Conservation (phyloP, 2,888 invertebrate species). For the Cephalotes varians region DNA sequence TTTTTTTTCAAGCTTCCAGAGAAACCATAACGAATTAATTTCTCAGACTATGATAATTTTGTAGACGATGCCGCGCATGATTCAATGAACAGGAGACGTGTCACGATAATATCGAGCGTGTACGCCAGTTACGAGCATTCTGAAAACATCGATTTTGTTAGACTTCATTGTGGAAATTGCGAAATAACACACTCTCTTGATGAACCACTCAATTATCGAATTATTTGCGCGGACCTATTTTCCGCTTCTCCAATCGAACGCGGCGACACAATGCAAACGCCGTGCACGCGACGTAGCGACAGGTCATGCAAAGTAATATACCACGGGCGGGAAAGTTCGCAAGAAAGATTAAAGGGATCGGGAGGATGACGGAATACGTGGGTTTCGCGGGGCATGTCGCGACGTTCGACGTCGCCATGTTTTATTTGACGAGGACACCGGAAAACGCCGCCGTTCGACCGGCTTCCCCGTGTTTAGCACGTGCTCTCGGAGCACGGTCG, state of each 20-base stretch:
- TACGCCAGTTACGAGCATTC: not conserved
- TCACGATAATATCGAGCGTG: not conserved
- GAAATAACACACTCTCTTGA: slow-evolving; percentile 36
- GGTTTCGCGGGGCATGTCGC: slow-evolving; percentile 11
- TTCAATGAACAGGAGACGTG: not conserved
- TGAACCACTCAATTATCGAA: slow-evolving; percentile 40
- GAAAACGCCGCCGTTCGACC: slow-evolving; percentile 38
- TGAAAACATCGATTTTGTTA: not conserved
- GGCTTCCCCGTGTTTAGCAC: slow-evolving; percentile 55
- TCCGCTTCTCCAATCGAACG: slow-evolving; percentile 23
- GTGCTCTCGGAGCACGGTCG: slow-evolving; percentile 57
- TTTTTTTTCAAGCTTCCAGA: not conserved
- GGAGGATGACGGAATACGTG: not conserved
- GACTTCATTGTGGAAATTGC: slow-evolving; percentile 12
- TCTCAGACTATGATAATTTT: not conserved
- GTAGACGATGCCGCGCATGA: not conserved
- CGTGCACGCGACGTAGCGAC: slow-evolving; percentile 21
- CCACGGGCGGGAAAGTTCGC: not conserved
- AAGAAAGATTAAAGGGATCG: slow-evolving; percentile 18
- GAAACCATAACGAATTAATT: not conserved
- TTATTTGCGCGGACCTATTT: slow-evolving; percentile 25
- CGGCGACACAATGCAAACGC: slow-evolving; percentile 31
- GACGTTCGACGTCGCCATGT: slow-evolving; percentile 32
- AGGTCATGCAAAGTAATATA: slow-evolving; percentile 19
- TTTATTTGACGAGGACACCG: slow-evolving; percentile 26